phyloP scores from a whole-genome alignment of 2,888 invertebrate genomes.

The Zygothrica quintamaculata region DNA sequence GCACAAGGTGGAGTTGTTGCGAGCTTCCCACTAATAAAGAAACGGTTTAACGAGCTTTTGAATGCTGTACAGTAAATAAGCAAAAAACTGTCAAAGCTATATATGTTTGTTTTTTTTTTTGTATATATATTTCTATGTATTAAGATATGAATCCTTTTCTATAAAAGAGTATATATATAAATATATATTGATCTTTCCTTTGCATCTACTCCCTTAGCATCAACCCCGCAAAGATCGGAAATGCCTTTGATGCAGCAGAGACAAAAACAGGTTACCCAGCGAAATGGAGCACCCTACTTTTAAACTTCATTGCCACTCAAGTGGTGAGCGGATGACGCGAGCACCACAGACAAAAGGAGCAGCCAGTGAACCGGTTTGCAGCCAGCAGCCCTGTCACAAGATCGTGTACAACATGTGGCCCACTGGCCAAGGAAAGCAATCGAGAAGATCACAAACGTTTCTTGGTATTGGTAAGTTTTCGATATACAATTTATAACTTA shows the following conservation, averaged over 20 bases:
- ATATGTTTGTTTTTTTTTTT: no score
- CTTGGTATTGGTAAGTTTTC: no score
- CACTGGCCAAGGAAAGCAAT: conserved; percentile 55
- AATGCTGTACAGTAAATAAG: not conserved
- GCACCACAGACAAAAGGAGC: conserved; percentile 55
- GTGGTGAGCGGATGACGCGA: conserved; percentile 56
- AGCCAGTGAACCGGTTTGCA: conserved; percentile 63
- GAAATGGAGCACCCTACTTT: conserved; percentile 79
- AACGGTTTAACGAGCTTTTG: not conserved
- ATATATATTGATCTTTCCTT: not conserved
- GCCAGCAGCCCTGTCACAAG: conserved; percentile 43
- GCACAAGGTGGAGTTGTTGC: not conserved
- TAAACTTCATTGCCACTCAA: conserved; percentile 72
- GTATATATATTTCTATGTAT: no score
- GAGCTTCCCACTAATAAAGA: not conserved
- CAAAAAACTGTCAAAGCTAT: no score
- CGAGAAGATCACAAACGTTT: conserved; percentile 19
- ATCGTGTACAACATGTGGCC: conserved; percentile 62
- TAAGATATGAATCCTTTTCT: no score
- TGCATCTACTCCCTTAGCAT: not conserved
- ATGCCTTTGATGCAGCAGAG: conserved; percentile 25
- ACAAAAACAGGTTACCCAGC: conserved; percentile 68
- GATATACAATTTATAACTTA: no score
- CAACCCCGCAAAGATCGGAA: conserved; percentile 24
- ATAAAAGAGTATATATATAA: not conserved